These are phyloP conservation scores for Conus canariensis DNA, from an alignment of 2,888 invertebrate species.

Conservation along the genomic window DNA sequence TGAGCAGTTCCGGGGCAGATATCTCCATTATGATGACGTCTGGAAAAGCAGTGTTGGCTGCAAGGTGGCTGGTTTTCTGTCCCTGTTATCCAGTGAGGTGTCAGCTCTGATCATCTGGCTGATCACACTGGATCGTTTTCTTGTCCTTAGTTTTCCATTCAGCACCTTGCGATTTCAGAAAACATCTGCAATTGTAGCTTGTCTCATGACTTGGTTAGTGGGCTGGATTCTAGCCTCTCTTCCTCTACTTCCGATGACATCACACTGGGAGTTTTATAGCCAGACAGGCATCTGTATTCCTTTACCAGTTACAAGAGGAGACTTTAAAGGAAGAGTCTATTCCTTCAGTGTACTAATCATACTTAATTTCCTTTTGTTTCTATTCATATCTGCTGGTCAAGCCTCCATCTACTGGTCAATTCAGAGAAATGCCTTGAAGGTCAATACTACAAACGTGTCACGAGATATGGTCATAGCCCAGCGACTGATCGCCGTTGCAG, in stretches of 20 bases:
- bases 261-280: not conserved
- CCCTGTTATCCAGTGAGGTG: not conserved
- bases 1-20: not conserved
- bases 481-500: not conserved
- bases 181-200: not conserved
- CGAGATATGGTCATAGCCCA: not conserved
- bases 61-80: not conserved
- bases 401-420: not conserved
- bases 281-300: not conserved
- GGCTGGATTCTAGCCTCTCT: not conserved
- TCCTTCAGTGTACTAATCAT: not conserved
- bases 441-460: not conserved
- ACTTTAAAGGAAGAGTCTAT: not conserved
- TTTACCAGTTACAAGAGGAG: not conserved
- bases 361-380: not conserved
- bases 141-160: not conserved
- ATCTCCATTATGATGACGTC: not conserved
- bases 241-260: not conserved
- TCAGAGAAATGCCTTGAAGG: not conserved
- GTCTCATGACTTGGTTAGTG: not conserved
- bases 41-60: not conserved
- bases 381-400: not conserved
- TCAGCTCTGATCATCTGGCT: conserved; percentile 1
- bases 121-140: not conserved
- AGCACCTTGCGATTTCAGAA: not conserved